Conservation (phyloP, 53 echinoderm and acorn worm species). For the Apostichopus leukothele region DNA sequence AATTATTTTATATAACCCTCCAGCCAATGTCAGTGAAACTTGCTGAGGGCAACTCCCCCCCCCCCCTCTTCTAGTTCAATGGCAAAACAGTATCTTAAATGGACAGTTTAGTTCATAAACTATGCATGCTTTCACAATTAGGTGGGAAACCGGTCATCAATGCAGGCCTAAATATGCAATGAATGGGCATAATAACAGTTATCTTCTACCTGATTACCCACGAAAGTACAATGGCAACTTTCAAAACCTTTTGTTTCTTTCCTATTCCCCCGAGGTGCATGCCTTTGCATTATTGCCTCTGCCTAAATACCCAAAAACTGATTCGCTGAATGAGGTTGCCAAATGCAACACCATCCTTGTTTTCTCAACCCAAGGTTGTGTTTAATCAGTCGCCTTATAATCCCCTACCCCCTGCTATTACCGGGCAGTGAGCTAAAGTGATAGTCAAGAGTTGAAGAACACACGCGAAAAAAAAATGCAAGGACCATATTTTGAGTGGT, state of each 20-base stretch:
- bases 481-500: no score
- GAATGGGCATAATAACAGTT: constrained; percentile 12
- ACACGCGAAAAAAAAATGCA: no score
- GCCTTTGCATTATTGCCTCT: not conserved
- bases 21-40: not conserved
- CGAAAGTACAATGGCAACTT: not conserved
- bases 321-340: constrained; percentile 3
- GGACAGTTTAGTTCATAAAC: no score
- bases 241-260: not conserved
- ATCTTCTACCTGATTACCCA: constrained; percentile 8
- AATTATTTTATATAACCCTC: no score
- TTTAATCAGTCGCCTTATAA: no score
- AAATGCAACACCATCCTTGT: constrained; percentile 29
- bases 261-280: not conserved
- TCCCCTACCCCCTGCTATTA: no score
- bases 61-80: not conserved
- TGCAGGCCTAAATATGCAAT: not conserved
- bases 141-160: no score
- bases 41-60: not conserved
- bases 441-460: no score
- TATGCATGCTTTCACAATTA: no score
- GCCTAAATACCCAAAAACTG: not conserved
- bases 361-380: constrained; percentile 16
- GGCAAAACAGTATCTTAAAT: not conserved
- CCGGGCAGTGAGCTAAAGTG: no score